Evolutionary conservation across 2,888 invertebrate genomes (phyloP).

Genomic region (Spilarctia lutea): DNA sequence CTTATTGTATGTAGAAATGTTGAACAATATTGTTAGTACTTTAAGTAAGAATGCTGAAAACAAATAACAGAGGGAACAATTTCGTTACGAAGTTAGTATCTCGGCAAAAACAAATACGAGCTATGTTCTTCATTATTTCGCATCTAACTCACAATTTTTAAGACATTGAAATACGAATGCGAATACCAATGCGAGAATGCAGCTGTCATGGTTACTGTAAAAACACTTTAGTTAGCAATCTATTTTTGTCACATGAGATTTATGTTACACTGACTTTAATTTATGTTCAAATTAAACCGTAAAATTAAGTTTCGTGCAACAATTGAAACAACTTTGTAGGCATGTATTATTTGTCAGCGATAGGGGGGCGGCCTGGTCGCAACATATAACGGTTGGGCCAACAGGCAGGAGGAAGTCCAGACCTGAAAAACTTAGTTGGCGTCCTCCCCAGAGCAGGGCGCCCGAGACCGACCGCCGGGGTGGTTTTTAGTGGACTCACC

Average conservation of each 20-base stretch:
- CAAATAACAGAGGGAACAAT: slow-evolving; percentile 25
- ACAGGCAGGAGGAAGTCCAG: no score
- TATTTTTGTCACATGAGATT: slow-evolving; percentile 57
- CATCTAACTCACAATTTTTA: slow-evolving; percentile 33
- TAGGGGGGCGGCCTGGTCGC: no score
- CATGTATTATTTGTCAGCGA: no score
- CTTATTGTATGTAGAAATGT: background rate
- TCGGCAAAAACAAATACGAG: slow-evolving; percentile 30
- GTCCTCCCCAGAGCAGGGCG: no score
- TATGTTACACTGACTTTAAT: slow-evolving; percentile 55
- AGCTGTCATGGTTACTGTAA: slow-evolving; percentile 24
- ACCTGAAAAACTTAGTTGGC: no score
- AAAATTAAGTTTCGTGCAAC: slow-evolving; percentile 56
- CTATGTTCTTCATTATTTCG: slow-evolving; percentile 33
- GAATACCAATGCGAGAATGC: slow-evolving; percentile 31
- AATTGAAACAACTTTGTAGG: slow-evolving; percentile 46
- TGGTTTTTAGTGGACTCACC: no score
- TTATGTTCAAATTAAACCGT: slow-evolving; percentile 60
- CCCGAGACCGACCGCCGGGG: no score
- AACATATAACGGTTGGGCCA: no score
- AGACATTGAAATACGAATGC: slow-evolving; percentile 36
- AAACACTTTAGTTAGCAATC: slow-evolving; percentile 41
- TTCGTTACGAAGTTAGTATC: slow-evolving; percentile 33
- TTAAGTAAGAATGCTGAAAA: slow-evolving; percentile 28
- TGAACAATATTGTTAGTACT: slow-evolving; percentile 35